Base-by-base conservation (phyloP, 2,797 vertebrate genomes). In the Dicrostonyx torquatus region DNA sequence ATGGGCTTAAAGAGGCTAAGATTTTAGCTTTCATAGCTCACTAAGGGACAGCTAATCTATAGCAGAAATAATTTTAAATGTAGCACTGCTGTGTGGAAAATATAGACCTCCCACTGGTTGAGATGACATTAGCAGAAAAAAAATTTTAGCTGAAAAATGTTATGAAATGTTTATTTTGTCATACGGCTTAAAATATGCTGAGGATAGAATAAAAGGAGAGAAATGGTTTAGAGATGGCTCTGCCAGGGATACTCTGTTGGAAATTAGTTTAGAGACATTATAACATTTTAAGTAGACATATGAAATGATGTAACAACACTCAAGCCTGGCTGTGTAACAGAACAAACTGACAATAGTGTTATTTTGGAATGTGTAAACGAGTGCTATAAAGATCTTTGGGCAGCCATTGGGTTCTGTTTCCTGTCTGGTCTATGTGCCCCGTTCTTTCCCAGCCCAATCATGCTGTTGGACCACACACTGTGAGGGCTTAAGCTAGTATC, bases 11-110 rank as follows among this genome's bases (percentile, higher is more conserved):
- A 95, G 88, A 97, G 79, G 88, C 86, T 90, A 91, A 94, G 93
- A 95, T 93, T 97, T 97, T 95, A 95, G 96, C 96, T 97, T 97
- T 92, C 89, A 80, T 64, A 83, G 90, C 90, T 96, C 86, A 92
- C 58, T 13, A 64, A 91, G 88, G 93, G 95, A 94, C 95, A 93
- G 94, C 92, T 97, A 97, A 97, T 95, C 95, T 91, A 90, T 96
- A 95, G 62, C 77, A 92, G 93, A 95, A 96, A 95, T 92, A 95
- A 90, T 93, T 97, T 93, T 80, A 90, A 87, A 78, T 90, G 89
- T 82, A 88, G 89, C 95, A 87, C 82, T 89, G 82, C 75, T 86
- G 79, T 37, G 70, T 95, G 79, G 70, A 87, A 97, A 96, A 94
- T 82, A 75, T 1, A 95, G 91, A 90, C 87, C 90, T 95, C 78